These are phyloP conservation scores for Fragum fragum DNA, from an alignment of 2,888 invertebrate species.

Conservation along the genomic window DNA sequence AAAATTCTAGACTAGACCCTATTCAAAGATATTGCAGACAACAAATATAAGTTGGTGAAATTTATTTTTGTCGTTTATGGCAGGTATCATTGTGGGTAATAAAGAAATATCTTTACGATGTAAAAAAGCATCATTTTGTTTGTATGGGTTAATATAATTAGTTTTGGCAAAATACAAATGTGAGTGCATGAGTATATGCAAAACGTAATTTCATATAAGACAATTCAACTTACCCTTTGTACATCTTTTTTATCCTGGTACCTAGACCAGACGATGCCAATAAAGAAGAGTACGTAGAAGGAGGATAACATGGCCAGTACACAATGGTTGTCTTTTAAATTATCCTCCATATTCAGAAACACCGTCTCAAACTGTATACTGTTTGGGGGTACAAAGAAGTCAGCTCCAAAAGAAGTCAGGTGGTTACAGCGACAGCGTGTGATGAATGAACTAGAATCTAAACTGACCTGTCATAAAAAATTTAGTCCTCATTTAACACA, in stretches of 20 bases:
- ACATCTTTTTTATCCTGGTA: constrained; percentile 83
- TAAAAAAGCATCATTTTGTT: too few relatives aligned
- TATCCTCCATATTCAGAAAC: constrained; percentile 83
- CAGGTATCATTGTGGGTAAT: too few relatives aligned
- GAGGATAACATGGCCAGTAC: constrained; percentile 84
- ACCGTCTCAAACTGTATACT: constrained; percentile 86
- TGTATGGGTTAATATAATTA: too few relatives aligned
- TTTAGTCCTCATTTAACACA: neutral
- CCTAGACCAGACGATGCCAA: constrained; percentile 82
- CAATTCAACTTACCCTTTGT: constrained; percentile 67
- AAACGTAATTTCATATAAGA: too few relatives aligned
- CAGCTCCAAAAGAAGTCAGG: constrained; percentile 75
- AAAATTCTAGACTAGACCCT: too few relatives aligned
- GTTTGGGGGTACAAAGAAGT: constrained; percentile 84
- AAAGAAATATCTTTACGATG: too few relatives aligned
- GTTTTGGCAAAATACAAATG: too few relatives aligned
- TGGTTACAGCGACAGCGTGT: constrained; percentile 74
- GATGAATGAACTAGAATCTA: constrained; percentile 66
- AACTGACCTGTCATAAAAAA: constrained; percentile 63
- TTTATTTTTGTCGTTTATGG: too few relatives aligned
- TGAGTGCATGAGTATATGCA: too few relatives aligned
- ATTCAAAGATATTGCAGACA: too few relatives aligned
- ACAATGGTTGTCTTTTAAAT: constrained; percentile 78
- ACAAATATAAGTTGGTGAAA: too few relatives aligned
- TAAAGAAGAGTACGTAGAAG: constrained; percentile 74